Percentiles rank a stretch among this genome's conserved stretches.
These are phyloP conservation scores for Listronotus oregonensis DNA, from an alignment of 1,140 invertebrate species.

Conservation along the genomic window DNA sequence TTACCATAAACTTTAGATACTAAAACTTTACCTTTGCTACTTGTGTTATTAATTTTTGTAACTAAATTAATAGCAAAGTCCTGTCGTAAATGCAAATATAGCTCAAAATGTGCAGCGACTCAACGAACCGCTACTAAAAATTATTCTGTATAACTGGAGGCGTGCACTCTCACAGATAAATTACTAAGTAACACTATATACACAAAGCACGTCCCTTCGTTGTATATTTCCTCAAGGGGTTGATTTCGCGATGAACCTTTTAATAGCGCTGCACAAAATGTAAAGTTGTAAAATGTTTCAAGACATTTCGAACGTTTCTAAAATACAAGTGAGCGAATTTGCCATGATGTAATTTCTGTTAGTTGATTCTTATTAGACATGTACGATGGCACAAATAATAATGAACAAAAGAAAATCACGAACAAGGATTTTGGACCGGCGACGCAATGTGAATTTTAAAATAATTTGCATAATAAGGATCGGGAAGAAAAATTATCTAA, in stretches of 20 bases:
- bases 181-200: conserved; percentile 38
- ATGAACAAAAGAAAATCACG: too few relatives aligned
- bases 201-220: conserved; percentile 36
- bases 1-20: too few relatives aligned
- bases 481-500: too few relatives aligned
- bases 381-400: conserved; percentile 5
- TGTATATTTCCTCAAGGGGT: conserved; percentile 47
- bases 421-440: too few relatives aligned
- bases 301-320: conserved; percentile 42
- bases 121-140: neutral
- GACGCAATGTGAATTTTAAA: too few relatives aligned
- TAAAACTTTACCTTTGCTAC: too few relatives aligned
- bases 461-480: too few relatives aligned
- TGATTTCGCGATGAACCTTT: conserved; percentile 45
- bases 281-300: conserved; percentile 43
- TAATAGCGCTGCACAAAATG: conserved; percentile 40
- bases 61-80: neutral
- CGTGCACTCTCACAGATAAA: conserved; percentile 30
- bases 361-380: conserved; percentile 29
- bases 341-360: conserved; percentile 22
- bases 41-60: neutral
- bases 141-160: conserved; percentile 6
- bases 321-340: conserved; percentile 45
- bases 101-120: conserved; percentile 1
- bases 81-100: neutral